Base-by-base conservation (phyloP, 2,888 invertebrate genomes). In the Drosophila bunnanda region DNA sequence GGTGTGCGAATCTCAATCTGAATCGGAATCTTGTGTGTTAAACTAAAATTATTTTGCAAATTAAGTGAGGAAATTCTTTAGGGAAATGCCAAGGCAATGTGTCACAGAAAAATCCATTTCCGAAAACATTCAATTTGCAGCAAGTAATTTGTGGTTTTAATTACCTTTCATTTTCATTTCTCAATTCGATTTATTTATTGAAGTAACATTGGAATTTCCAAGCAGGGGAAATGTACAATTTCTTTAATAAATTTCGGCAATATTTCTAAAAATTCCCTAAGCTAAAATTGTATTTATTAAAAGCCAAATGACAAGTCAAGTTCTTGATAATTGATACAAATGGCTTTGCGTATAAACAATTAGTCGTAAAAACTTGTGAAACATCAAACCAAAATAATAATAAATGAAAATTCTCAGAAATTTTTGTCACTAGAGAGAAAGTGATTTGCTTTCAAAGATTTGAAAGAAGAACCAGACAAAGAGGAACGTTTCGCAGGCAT, bases 311-410 rank as follows among this genome's bases (percentile, higher is more conserved):
- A 39, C 38, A 38, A 38, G 20, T 50, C 32, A 20, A 15, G 15
- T 50, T 50, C 50, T 10, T 32, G 50, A 32, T 50, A 50, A 50
- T 50, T 50, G 50, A 32, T 34, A 34, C 50, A 22, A 50, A 50
- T 50, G 20, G 50, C 1, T 50, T 50, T 50, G 5, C 9, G 32
- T 34, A 32, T 50, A 50, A 50, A 50, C 50, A 50, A 50, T 57
- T 57, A 36, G 36, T 34, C 34, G 25, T 36, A 50, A 52, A 36
- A 57, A 28, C 2, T 15, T 25, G 56, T 57, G 50, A 50, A 25
- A 36, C 50, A 50, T 50, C 20, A n/a, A 4, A 34, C 13, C 30
- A 30, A 28, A n/a, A 46, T 28, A 38, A 38, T 54, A 39, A 48
- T 28, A 38, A 13, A 53, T 20, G 48, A 13, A 52, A 10, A 38